A percentile compares a stretch with the other conserved stretches of the same genome.
Evolutionary conservation across 2,888 invertebrate genomes (phyloP).

Genomic region (Aphrophora alni): DNA sequence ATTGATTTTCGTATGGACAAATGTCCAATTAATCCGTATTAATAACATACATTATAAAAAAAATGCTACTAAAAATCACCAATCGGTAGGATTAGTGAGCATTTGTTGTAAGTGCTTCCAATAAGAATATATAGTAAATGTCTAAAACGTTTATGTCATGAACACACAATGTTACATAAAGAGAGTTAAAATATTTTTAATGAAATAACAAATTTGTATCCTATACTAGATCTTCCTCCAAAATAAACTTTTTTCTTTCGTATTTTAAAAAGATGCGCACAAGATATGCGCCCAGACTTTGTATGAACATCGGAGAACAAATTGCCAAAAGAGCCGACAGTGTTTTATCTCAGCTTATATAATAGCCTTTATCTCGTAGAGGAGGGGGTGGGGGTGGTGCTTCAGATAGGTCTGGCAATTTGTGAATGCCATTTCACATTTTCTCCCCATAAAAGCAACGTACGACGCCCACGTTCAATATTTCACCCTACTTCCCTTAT

Average conservation of each 20-base stretch:
- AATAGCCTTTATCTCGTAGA: background rate
- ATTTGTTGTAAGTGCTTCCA: too few relatives aligned
- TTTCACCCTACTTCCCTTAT: background rate
- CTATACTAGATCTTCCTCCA: background rate
- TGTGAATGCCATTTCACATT: background rate
- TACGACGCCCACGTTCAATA: background rate
- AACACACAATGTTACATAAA: too few relatives aligned
- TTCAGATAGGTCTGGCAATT: background rate
- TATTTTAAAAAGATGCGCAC: too few relatives aligned
- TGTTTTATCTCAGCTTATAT: background rate
- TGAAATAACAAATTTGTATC: too few relatives aligned
- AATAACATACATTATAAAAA: too few relatives aligned
- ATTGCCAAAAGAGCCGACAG: background rate
- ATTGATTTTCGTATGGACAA: too few relatives aligned
- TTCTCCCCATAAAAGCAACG: background rate
- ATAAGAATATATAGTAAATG: too few relatives aligned
- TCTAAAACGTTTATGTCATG: too few relatives aligned
- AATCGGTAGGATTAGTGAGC: too few relatives aligned
- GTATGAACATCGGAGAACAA: background rate
- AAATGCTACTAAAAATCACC: too few relatives aligned
- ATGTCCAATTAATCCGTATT: too few relatives aligned
- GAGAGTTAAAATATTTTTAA: too few relatives aligned
- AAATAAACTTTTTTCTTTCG: background rate
- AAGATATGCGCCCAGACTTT: background rate
- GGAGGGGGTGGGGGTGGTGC: background rate